Base-by-base conservation (phyloP, 2,888 invertebrate genomes). In the Scaptomyza flava region DNA sequence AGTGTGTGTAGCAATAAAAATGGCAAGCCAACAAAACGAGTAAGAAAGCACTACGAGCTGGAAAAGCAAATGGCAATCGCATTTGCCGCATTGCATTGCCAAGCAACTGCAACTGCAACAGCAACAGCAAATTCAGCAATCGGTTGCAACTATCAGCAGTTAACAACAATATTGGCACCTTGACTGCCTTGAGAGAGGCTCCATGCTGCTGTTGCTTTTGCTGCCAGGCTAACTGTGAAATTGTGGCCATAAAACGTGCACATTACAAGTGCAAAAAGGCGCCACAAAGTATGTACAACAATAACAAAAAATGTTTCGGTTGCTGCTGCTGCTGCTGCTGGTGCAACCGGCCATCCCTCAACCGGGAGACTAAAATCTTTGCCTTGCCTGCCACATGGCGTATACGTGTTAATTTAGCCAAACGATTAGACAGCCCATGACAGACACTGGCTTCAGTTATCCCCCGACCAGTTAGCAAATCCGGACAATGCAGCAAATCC, bases 131-230 rank as follows among this genome's bases (percentile, higher is more conserved):
- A 59, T 59, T 52, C 36, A 65, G 64, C 79, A 73, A 66, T 71
- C 79, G 68, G 76, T 34, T 62, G 73, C 85, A 82, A 87, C 87
- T 81, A 87, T 81, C 81, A 84, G 87, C 81, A 85, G 86, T 84
- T 88, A 83, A 88, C 88, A 86, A 83, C 88, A 88, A 86, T 88
- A 88, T 84, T 84, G 84, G 88, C 84, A 84, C 88, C 86, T 88
- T 86, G 51, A 68, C 66, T 82, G 64, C 34, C 23, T 59, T 64
- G 72, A 38, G 27, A 27, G 27, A 27, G 17, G 38, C 56, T 56
- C 56, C 34, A 47, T 63, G 74, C 17, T 38, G 36, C 7, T 46
- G 47, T 46, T 48, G n/a, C n/a, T n/a, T n/a, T n/a, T n/a, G 58
- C 73, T 72, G 84, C 63, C 72, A 73, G 81, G 77, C 81, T 86